Conservation (phyloP, 2,113 vertebrate species). For the Indicator maculatus region DNA sequence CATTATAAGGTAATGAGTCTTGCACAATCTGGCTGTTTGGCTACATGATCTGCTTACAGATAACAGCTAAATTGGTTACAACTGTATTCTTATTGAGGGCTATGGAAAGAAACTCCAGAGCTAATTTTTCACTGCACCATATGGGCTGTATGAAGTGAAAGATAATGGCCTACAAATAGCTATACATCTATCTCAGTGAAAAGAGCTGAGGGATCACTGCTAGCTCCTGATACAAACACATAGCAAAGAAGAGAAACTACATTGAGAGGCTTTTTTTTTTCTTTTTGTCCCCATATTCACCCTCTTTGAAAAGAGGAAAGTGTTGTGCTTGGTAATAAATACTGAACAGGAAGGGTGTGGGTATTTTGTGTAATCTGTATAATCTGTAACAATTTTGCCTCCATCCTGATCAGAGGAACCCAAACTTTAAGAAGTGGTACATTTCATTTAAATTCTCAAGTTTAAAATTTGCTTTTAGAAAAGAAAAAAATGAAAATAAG, state of each 20-base stretch:
- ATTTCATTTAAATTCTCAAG: background rate
- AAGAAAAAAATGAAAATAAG: background rate
- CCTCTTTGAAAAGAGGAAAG: background rate
- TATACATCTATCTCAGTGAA: background rate
- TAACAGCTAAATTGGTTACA: background rate
- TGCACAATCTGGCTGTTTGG: background rate
- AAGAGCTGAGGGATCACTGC: background rate
- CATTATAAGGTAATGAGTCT: background rate
- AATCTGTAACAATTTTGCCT: background rate
- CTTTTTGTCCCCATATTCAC: background rate
- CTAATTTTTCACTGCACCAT: background rate
- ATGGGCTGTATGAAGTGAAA: background rate
- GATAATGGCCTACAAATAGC: background rate
- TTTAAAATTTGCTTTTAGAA: background rate
- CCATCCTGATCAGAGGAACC: background rate
- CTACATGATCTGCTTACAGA: background rate
- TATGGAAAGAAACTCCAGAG: background rate
- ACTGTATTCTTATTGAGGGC: background rate
- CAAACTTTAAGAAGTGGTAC: background rate
- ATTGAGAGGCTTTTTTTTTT: background rate
- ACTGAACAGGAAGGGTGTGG: fast-evolving
- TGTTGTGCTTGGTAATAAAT: background rate
- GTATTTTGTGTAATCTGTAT: background rate
- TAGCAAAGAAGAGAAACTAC: background rate
- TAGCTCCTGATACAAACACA: background rate